Evolutionary conservation across 2,888 invertebrate genomes (phyloP).

Genomic region (Nyleta sp.): DNA sequence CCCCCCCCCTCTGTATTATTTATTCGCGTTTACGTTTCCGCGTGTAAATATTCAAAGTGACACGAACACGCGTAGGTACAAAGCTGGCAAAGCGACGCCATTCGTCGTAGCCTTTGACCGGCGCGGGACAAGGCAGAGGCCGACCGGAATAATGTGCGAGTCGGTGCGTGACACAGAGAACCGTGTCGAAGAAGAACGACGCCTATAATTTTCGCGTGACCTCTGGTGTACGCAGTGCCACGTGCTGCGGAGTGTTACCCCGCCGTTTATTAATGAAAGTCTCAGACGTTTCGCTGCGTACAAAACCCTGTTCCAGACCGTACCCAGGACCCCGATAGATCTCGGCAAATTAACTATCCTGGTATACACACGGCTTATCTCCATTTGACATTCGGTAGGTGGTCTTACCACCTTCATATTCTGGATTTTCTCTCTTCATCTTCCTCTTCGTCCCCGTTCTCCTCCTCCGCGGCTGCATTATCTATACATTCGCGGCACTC

Average conservation of each 20-base stretch:
- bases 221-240: constrained; percentile 44
- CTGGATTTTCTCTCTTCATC: not conserved
- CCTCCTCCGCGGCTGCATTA: constrained; percentile 18
- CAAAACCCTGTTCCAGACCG: constrained; percentile 38
- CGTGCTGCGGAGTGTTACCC: constrained; percentile 66
- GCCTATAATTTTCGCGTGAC: constrained; percentile 57
- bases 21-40: constrained; percentile 39
- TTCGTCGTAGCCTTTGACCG: constrained; percentile 44
- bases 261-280: constrained; percentile 70
- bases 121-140: constrained; percentile 14
- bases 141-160: constrained; percentile 34
- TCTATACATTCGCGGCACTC: constrained; percentile 37
- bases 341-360: constrained; percentile 48
- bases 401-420: constrained; percentile 50
- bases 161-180: constrained; percentile 47
- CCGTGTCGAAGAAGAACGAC: constrained; percentile 47
- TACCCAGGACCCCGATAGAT: constrained; percentile 46
- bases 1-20: constrained; percentile 49
- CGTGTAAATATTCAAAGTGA: constrained; percentile 41
- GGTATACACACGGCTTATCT: constrained; percentile 32
- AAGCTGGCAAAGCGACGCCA: constrained; percentile 41
- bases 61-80: constrained; percentile 35
- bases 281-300: constrained; percentile 63
- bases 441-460: not conserved
- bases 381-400: constrained; percentile 55